These are phyloP conservation scores for Periophthalmodon schlosseri DNA, from an alignment of 2,113 vertebrate species.

Conservation along the genomic window DNA sequence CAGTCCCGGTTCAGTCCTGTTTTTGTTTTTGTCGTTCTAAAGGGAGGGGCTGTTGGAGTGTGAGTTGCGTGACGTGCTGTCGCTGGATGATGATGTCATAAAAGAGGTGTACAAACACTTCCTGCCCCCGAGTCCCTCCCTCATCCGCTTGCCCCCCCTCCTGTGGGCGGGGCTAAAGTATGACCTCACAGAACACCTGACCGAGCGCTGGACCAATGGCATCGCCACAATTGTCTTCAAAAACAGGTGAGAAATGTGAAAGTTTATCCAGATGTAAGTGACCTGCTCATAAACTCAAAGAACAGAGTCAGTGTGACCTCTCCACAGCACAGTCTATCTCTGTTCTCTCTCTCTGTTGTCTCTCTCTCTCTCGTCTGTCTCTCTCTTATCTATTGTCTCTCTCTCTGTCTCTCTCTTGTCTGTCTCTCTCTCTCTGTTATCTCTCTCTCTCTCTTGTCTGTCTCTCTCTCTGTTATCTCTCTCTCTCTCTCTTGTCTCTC, in stretches of 20 bases:
- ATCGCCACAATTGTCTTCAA: conserved; percentile 65
- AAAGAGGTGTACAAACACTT: conserved; percentile 76
- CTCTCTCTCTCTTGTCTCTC: no score
- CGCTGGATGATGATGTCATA: conserved; percentile 84
- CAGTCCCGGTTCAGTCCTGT: background rate
- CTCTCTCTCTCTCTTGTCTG: no score
- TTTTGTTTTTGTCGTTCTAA: background rate
- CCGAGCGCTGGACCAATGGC: conserved; percentile 68
- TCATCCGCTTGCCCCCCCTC: conserved; percentile 79
- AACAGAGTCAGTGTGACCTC: no score
- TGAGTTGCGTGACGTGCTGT: conserved; percentile 83
- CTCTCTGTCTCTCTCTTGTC: no score
- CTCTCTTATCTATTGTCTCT: no score
- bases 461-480: no score
- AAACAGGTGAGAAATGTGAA: conserved; percentile 67
- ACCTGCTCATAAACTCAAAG: no score
- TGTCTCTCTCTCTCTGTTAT: no score
- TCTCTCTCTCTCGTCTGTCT: no score
- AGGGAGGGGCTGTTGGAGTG: conserved; percentile 83
- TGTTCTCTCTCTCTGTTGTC: no score
- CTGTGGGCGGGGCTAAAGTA: conserved; percentile 77
- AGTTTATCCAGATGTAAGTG: background rate
- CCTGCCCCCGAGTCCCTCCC: conserved; percentile 71
- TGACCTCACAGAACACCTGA: conserved; percentile 75
- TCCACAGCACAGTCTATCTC: no score